A percentile compares a stretch with the other conserved stretches of the same genome.
phyloP scores from a whole-genome alignment of 2,797 vertebrate species.

The Ataeniobius toweri region DNA sequence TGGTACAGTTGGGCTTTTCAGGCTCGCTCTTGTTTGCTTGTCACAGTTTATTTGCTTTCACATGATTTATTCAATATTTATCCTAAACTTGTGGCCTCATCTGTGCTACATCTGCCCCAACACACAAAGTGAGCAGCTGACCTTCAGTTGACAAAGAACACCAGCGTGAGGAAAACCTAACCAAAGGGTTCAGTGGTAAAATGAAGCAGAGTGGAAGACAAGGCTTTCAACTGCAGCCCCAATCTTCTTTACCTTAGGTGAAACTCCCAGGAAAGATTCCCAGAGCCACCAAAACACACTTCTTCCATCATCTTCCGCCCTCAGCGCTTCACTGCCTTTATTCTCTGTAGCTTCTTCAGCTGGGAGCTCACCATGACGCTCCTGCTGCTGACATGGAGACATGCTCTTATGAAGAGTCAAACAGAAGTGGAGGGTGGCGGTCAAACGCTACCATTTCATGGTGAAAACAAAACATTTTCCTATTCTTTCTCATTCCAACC shows the following conservation, averaged over 20 bases:
- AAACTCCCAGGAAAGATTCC: constrained; percentile 72
- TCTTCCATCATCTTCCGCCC: constrained; percentile 52
- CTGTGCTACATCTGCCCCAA: not conserved
- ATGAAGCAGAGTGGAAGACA: constrained; percentile 2
- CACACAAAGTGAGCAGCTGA: not conserved
- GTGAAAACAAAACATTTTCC: not conserved
- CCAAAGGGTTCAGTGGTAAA: constrained; percentile 2
- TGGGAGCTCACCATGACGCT: constrained; percentile 30
- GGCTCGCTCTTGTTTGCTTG: not conserved
- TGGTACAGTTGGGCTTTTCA: not conserved
- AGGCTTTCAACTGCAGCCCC: constrained; percentile 13
- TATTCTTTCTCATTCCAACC: not conserved
- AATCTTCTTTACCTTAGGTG: constrained; percentile 72
- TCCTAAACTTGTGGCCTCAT: not conserved
- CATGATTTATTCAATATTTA: not conserved
- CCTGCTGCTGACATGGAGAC: constrained; percentile 67
- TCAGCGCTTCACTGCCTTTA: constrained; percentile 47
- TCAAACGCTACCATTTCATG: not conserved
- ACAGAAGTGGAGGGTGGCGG: not conserved
- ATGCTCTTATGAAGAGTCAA: constrained; percentile 48
- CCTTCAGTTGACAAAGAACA: constrained; percentile 9
- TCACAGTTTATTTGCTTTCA: not conserved
- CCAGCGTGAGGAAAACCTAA: not conserved
- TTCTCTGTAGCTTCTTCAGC: constrained; percentile 41
- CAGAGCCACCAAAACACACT: constrained; percentile 78